Conservation (phyloP, 2,888 invertebrate genomes). For the Macrostomum cliftonense region DNA sequence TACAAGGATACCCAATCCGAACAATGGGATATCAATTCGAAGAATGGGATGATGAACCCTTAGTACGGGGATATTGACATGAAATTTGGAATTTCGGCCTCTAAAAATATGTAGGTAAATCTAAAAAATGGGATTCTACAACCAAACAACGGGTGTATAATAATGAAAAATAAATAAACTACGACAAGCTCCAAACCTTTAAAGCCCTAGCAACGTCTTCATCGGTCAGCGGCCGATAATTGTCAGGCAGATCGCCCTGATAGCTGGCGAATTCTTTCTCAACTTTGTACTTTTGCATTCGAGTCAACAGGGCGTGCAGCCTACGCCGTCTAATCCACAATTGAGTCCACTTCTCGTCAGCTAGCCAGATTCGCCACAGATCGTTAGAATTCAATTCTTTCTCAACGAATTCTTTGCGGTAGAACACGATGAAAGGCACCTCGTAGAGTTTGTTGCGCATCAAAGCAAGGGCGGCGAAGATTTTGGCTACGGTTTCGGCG, state of each 20-base stretch:
- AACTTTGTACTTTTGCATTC: constrained; percentile 74
- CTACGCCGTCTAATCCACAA: constrained; percentile 64
- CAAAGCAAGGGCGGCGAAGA: neutral
- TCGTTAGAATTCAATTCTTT: constrained; percentile 83
- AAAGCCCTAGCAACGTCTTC: constrained; percentile 47
- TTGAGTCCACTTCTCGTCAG: constrained; percentile 53
- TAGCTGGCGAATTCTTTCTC: constrained; percentile 61
- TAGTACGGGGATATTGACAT: too few species aligned
- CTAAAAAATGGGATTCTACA: too few species aligned
- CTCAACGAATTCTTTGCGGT: constrained; percentile 87
- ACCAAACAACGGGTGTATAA: too few species aligned
- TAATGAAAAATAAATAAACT: too few species aligned
- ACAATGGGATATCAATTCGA: too few species aligned
- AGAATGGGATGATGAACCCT: too few species aligned
- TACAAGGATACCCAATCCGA: too few species aligned
- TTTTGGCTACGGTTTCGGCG: neutral
- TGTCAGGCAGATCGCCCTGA: constrained; percentile 64
- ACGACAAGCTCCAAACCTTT: too few species aligned
- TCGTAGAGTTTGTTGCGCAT: constrained; percentile 14
- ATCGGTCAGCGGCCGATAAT: constrained; percentile 59
- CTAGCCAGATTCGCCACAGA: constrained; percentile 90
- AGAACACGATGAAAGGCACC: constrained; percentile 94
- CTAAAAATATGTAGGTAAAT: too few species aligned
- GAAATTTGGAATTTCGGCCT: too few species aligned
- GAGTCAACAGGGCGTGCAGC: constrained; percentile 59